A percentile compares a stretch with the other conserved stretches of the same genome.
phyloP scores from a whole-genome alignment of 2,113 vertebrate genomes.

The Clupea harengus region DNA sequence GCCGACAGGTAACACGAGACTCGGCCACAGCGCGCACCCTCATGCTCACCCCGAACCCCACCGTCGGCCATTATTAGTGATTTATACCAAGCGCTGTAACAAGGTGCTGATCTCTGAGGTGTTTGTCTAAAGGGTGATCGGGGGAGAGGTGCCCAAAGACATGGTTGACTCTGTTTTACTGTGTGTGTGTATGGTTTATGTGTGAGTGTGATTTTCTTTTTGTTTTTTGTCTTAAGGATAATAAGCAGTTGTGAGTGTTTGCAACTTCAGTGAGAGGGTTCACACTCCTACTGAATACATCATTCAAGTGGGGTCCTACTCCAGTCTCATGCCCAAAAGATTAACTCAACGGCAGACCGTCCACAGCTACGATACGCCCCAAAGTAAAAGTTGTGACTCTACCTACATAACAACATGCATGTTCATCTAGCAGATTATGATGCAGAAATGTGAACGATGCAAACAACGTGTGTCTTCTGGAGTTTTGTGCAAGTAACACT shows the following conservation, averaged over 20 bases:
- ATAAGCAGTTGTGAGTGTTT: not conserved
- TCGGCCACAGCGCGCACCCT: not conserved
- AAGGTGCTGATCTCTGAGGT: conserved; percentile 30
- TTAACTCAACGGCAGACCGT: too few relatives aligned
- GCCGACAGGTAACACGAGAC: conserved; percentile 23
- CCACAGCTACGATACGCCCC: too few relatives aligned
- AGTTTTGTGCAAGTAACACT: not conserved
- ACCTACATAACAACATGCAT: not conserved
- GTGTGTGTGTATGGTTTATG: not conserved
- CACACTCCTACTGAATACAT: too few relatives aligned
- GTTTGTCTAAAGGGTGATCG: conserved; percentile 28
- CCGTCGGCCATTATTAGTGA: conserved; percentile 27
- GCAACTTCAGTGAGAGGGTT: not conserved
- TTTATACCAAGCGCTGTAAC: conserved; percentile 13
- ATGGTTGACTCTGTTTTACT: not conserved
- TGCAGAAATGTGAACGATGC: not conserved
- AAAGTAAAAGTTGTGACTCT: too few relatives aligned
- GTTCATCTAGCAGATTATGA: not conserved
- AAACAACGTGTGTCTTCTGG: not conserved
- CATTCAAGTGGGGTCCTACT: too few relatives aligned
- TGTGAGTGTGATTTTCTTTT: not conserved
- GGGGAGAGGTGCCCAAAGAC: not conserved
- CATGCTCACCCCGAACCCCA: not conserved
- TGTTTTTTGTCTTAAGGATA: not conserved
- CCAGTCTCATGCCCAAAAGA: too few relatives aligned